Evolutionary conservation across 2,113 vertebrate genomes (phyloP), one percentile per base, ranked within the genome.

Genomic region (Xenopus laevis): DNA sequence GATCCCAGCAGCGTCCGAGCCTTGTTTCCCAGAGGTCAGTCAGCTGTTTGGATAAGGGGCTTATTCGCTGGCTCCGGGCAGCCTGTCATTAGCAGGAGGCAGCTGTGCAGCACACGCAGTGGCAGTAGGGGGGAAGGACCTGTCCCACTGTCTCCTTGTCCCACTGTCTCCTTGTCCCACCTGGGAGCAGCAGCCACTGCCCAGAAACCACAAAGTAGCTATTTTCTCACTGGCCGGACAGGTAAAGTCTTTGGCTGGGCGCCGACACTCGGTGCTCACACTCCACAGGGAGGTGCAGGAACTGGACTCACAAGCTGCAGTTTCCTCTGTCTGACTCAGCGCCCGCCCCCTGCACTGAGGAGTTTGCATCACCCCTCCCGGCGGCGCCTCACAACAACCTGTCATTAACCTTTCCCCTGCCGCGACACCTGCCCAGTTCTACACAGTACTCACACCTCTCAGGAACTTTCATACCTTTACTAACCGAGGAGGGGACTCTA

Each of bases 261-360:
- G 46, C 45, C 45, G 16, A 27, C 12, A 16, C 63, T 21, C 30
- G 7, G 33, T 33, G 71, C 62, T 15, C 7, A 8, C 16, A 74
- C 18, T 7, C 16, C 21, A 20, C 16, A 68, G 73, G 73, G 73
- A 63, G 73, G 66, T 76, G 73, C 73, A 69, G 73, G 65, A 76
- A 68, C 58, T 69, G 66, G 17, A 13, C 46, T 30, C 52, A 60
- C 33, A 50, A 33, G 65, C 65, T 47, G 15, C 47, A 53, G 33
- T 63, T 69, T 69, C 73, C 73, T 76, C 66, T 2, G 23, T 27
- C 23, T 60, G 73, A 76, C 66, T 76, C 66, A 63, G 47, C 58
- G 7, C 59, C 58, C 65, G 40, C 73, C 66, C 73, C 58, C 44
- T 46, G 10, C 45, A n/a, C 33, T 66, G 53, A 52, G 47, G 53